Evolutionary conservation across 2,113 vertebrate species (phyloP), one percentile per base, ranked within the genome.

Genomic region (Ceratotherium simum): DNA sequence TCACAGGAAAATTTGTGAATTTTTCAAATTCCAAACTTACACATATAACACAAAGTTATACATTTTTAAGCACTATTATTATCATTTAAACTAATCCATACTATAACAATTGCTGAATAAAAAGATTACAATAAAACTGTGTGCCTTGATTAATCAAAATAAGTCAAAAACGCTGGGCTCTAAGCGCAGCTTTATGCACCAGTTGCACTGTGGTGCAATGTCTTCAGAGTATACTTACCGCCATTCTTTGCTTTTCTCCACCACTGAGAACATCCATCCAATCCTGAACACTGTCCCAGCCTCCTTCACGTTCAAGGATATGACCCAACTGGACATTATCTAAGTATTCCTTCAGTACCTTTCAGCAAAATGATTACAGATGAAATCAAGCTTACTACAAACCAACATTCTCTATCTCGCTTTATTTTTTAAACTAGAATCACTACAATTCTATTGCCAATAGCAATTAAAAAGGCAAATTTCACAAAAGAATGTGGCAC

Each of bases 191-290:
- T 80, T 83, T 29, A 70, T 20, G n/a, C 29, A 83, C 58, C 21
- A 67, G 62, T 8, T 95, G 29, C 17, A n/a, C 20, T 39, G 36
- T 21, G 11, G 3, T 16, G 11, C 46, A 85, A 67, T 42, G 25
- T 91, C 31, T 96, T 96, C 36, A 58, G 60, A 90, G 73, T 36
- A 96, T 21, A 97, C 99, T 98, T 98, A 99, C 99, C 20, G 99
- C 99, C 99, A 99, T 99, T 96, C 99, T 99, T 97, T 99, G 99
- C 97, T 99, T 99, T 69, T 99, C 99, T 98, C 99, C 99, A 96
- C 99, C 99, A 78, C 99, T 99, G 97, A 99, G 99, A 1, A 99
- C 99, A 89, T 99, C 99, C 99, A 99, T 99, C 99, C 99, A 99
- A 75, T 99, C 99, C 98, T 99, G 99, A 98, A 99, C 98, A 4